Percentiles rank a stretch among this genome's conserved stretches.
Conservation (phyloP, 2,888 invertebrate species). For the Patella depressa region DNA sequence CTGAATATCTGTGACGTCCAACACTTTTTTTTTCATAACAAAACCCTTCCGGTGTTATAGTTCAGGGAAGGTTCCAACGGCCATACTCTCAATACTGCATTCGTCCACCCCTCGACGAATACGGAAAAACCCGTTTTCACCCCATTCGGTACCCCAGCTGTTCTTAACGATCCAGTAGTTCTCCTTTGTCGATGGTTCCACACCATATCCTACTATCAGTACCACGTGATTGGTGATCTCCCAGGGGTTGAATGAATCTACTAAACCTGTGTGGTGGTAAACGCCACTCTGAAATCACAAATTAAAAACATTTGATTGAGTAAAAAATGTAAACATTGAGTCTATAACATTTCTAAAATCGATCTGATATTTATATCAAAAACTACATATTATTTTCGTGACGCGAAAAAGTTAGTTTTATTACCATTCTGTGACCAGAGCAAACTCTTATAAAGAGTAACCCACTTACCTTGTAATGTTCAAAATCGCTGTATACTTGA, state of each 20-base stretch:
- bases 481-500: slow-evolving; percentile 70
- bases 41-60: not conserved
- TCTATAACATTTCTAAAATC: too few relatives aligned
- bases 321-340: too few relatives aligned
- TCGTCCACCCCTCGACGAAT: slow-evolving; percentile 63
- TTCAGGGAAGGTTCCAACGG: slow-evolving; percentile 29
- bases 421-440: too few relatives aligned
- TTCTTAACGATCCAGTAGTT: slow-evolving; percentile 70
- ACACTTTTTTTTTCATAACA: too few relatives aligned
- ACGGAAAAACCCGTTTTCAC: slow-evolving; percentile 64
- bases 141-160: slow-evolving; percentile 67
- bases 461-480: slow-evolving; percentile 47
- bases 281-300: slow-evolving; percentile 61
- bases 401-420: too few relatives aligned
- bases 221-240: slow-evolving; percentile 72
- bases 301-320: too few relatives aligned
- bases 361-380: too few relatives aligned
- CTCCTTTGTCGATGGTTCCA: slow-evolving; percentile 54
- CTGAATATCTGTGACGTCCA: too few relatives aligned
- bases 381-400: too few relatives aligned
- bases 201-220: slow-evolving; percentile 72
- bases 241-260: slow-evolving; percentile 70
- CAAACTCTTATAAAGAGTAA: not conserved
- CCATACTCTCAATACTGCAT: slow-evolving; percentile 65
- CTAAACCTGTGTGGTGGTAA: slow-evolving; percentile 68